Conservation (phyloP, 92 coral and sea anemone genomes). For the Phenganax marumi region DNA sequence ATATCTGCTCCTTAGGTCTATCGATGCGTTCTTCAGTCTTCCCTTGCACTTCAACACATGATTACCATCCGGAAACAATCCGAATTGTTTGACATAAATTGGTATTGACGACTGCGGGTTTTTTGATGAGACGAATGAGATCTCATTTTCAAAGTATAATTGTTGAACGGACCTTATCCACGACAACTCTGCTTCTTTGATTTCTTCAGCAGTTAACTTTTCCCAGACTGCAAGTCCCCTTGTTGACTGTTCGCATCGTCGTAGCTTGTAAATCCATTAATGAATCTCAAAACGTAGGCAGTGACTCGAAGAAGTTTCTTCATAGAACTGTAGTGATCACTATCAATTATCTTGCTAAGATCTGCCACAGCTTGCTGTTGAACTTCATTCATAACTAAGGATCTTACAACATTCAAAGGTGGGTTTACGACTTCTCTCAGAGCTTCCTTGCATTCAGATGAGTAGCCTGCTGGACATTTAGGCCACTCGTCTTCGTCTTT, state of each 20-base stretch:
- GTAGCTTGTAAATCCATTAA: slow-evolving; percentile 24
- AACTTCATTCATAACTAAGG: not conserved
- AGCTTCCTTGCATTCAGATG: not conserved
- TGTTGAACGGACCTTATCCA: too few species aligned
- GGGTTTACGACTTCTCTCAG: slow-evolving; percentile 15
- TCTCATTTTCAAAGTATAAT: too few species aligned
- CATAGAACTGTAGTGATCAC: slow-evolving; percentile 25
- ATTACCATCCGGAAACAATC: not conserved
- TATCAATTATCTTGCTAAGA: slow-evolving; percentile 40
- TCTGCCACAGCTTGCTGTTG: not conserved
- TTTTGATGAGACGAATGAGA: too few species aligned
- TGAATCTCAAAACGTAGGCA: slow-evolving; percentile 51
- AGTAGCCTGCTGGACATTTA: slow-evolving; percentile 17
- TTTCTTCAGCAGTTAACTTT: too few species aligned
- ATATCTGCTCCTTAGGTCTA: slow-evolving; percentile 20
- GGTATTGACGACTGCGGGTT: too few species aligned
- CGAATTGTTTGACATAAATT: too few species aligned
- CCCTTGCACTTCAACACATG: slow-evolving; percentile 24
- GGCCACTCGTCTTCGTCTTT: slow-evolving; percentile 44
- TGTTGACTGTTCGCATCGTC: not conserved
- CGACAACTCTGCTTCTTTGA: too few species aligned
- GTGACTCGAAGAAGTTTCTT: slow-evolving; percentile 61
- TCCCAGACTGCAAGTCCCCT: not conserved
- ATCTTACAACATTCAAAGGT: slow-evolving; percentile 24
- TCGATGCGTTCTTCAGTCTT: slow-evolving; percentile 5